phyloP scores from a whole-genome alignment of 2,797 vertebrate genomes.

The Fringilla coelebs region DNA sequence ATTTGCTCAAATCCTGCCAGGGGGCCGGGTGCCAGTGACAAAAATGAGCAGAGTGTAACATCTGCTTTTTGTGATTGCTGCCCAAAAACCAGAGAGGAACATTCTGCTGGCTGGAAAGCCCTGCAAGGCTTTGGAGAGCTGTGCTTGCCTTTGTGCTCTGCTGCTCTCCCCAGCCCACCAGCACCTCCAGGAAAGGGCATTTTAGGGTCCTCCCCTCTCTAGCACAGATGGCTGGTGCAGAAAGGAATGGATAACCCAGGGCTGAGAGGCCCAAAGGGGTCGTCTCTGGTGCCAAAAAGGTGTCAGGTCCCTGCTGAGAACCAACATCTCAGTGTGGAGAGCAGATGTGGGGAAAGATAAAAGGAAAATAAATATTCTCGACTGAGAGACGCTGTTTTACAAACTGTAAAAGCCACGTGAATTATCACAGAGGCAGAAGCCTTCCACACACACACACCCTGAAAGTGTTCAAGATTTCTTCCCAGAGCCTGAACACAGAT shows the following conservation, averaged over 20 bases:
- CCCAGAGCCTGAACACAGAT: background rate
- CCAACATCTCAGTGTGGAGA: background rate
- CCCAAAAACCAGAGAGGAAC: background rate
- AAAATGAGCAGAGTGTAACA: conserved; percentile 10
- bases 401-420: background rate
- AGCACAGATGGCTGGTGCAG: background rate
- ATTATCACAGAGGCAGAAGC: background rate
- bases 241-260: too few species aligned
- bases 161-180: background rate
- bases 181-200: background rate
- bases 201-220: background rate
- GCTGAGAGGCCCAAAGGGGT: background rate
- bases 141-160: background rate
- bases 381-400: background rate
- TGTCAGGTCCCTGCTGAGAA: background rate
- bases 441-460: background rate
- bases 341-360: background rate
- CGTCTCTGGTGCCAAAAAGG: background rate
- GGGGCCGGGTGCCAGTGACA: conserved; percentile 22
- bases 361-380: background rate
- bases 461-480: background rate
- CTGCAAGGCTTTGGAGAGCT: rapidly evolving
- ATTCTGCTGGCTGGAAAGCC: background rate
- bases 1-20: background rate
- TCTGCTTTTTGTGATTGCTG: conserved; percentile 1